phyloP scores from a whole-genome alignment of 2,113 vertebrate genomes.

The Elephas maximus region DNA sequence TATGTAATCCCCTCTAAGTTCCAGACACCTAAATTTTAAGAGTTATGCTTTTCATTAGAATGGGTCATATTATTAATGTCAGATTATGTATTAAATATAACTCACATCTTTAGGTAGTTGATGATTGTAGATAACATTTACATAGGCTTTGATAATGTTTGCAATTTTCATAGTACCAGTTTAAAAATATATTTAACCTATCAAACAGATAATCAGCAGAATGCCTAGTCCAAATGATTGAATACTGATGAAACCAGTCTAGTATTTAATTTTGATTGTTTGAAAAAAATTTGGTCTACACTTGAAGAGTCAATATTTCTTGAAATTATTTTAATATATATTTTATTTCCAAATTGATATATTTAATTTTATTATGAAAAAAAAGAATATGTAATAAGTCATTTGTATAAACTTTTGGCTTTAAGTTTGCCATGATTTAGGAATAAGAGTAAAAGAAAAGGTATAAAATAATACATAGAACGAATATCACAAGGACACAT shows the following conservation, averaged over 20 bases:
- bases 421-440: not conserved
- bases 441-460: not conserved
- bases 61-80: not conserved
- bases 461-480: not conserved
- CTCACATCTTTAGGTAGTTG: not conserved
- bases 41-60: not conserved
- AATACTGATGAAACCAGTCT: not conserved
- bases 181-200: conserved; percentile 25
- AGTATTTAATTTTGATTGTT: not conserved
- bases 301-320: too few relatives aligned
- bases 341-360: not conserved
- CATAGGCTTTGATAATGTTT: not conserved
- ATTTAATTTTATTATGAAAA: not conserved
- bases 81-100: not conserved
- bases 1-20: not conserved
- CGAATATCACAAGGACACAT: not conserved
- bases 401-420: not conserved
- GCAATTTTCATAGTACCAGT: not conserved
- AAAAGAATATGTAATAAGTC: not conserved
- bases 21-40: not conserved
- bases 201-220: not conserved
- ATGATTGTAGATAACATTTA: not conserved
- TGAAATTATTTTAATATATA: not conserved
- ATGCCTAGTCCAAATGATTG: not conserved
- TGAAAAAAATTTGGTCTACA: not conserved